Percentiles rank a stretch among this genome's conserved stretches.
These are phyloP conservation scores for Muscidifurax raptorellus DNA, from an alignment of 1,140 invertebrate genomes.

Conservation along the genomic window DNA sequence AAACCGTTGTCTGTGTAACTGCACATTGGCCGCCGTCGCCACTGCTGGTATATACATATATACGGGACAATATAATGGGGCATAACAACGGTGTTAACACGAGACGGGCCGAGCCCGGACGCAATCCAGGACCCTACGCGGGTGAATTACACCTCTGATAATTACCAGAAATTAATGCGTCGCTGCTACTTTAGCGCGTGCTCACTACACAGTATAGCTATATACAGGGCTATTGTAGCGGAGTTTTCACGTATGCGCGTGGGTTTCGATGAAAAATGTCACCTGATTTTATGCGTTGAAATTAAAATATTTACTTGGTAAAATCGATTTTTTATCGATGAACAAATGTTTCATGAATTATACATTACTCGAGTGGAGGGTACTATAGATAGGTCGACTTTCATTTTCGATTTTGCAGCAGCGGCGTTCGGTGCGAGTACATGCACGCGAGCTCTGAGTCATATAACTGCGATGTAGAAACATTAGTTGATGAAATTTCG, in stretches of 20 bases:
- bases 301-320: neutral
- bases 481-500: slow-evolving; percentile 44
- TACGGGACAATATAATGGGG: slow-evolving; percentile 73
- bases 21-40: slow-evolving; percentile 24
- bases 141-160: slow-evolving; percentile 74
- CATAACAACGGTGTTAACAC: slow-evolving; percentile 76
- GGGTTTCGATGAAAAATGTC: neutral
- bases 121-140: slow-evolving; percentile 69
- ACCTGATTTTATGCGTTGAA: slow-evolving; percentile 4
- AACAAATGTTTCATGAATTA: neutral
- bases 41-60: slow-evolving; percentile 13
- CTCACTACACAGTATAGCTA: slow-evolving; percentile 5
- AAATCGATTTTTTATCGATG: neutral
- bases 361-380: too few species aligned
- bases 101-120: slow-evolving; percentile 69
- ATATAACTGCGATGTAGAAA: slow-evolving; percentile 33
- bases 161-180: slow-evolving; percentile 75
- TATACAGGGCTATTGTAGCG: slow-evolving; percentile 40
- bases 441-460: neutral
- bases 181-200: slow-evolving; percentile 60
- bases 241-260: slow-evolving; percentile 36
- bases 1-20: slow-evolving; percentile 30
- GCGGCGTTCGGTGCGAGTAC: neutral
- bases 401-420: neutral
- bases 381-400: too few species aligned